Conservation (phyloP, 2,113 vertebrate genomes). For the Gorilla gorilla region DNA sequence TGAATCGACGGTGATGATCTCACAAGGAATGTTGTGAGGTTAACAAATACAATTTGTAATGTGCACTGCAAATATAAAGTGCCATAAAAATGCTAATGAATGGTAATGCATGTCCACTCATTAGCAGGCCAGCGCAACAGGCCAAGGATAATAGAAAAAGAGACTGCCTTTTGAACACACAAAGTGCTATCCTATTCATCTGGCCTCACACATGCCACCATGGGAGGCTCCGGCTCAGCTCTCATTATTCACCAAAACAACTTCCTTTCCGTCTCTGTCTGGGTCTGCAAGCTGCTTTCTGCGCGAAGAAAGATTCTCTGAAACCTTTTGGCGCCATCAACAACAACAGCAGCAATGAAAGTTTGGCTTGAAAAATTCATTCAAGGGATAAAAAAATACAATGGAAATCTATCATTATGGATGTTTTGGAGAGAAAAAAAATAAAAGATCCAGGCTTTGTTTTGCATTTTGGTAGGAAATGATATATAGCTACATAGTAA, state of each 20-base stretch:
- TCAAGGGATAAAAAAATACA: slow-evolving; percentile 78
- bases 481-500: slow-evolving; percentile 86
- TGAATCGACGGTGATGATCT: slow-evolving; percentile 51
- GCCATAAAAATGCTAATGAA: slow-evolving; percentile 72
- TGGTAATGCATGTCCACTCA: slow-evolving; percentile 44
- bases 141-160: slow-evolving; percentile 59
- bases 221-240: background rate
- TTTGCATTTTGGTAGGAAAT: slow-evolving; percentile 87
- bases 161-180: slow-evolving; percentile 61
- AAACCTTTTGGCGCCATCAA: slow-evolving; percentile 76
- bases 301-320: slow-evolving; percentile 78
- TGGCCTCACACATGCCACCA: slow-evolving; percentile 22
- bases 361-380: slow-evolving; percentile 85
- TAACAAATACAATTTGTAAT: slow-evolving; percentile 67
- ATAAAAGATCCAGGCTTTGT: slow-evolving; percentile 77
- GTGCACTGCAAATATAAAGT: slow-evolving; percentile 63
- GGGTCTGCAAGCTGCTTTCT: slow-evolving; percentile 70
- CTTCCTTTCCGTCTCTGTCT: slow-evolving; percentile 60
- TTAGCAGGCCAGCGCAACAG: slow-evolving; percentile 42
- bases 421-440: slow-evolving; percentile 66
- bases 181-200: slow-evolving; percentile 44
- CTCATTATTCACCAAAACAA: slow-evolving; percentile 65
- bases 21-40: slow-evolving; percentile 55
- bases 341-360: slow-evolving; percentile 77
- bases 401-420: slow-evolving; percentile 84